Conservation (phyloP, 2,888 invertebrate species). For the Dynastes tityus region DNA sequence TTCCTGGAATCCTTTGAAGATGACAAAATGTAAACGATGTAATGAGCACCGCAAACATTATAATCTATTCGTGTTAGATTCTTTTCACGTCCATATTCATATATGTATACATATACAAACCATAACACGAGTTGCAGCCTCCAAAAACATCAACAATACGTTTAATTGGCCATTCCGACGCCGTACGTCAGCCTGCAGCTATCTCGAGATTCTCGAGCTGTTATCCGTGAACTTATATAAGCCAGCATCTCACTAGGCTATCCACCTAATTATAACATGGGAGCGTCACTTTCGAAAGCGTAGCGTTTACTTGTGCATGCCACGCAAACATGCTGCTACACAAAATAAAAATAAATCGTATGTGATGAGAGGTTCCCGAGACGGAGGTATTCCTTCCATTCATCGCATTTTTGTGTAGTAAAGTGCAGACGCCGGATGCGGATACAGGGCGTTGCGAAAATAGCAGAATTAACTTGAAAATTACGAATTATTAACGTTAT, state of each 20-base stretch:
- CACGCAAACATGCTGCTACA: neutral
- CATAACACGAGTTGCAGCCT: neutral
- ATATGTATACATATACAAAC: neutral
- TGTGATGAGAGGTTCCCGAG: neutral
- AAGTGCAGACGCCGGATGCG: constrained; percentile 4
- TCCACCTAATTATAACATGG: neutral
- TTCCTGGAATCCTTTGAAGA: no score
- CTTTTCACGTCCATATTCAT: no score
- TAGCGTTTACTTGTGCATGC: neutral
- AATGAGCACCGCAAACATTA: no score
- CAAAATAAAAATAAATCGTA: constrained; percentile 7
- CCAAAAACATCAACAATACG: constrained; percentile 17
- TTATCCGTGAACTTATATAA: constrained; percentile 25
- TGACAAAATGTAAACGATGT: no score
- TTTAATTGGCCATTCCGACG: constrained; percentile 9
- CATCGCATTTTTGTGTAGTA: constrained; percentile 12
- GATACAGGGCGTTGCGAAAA: neutral
- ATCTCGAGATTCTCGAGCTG: neutral
- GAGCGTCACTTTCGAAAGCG: neutral
- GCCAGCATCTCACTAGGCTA: neutral
- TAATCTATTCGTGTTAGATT: no score
- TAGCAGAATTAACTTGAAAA: neutral
- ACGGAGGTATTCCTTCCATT: constrained; percentile 12
- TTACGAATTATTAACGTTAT: neutral
- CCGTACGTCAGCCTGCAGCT: neutral